phyloP scores from a whole-genome alignment of 2,113 vertebrate genomes.

The Gadus macrocephalus region DNA sequence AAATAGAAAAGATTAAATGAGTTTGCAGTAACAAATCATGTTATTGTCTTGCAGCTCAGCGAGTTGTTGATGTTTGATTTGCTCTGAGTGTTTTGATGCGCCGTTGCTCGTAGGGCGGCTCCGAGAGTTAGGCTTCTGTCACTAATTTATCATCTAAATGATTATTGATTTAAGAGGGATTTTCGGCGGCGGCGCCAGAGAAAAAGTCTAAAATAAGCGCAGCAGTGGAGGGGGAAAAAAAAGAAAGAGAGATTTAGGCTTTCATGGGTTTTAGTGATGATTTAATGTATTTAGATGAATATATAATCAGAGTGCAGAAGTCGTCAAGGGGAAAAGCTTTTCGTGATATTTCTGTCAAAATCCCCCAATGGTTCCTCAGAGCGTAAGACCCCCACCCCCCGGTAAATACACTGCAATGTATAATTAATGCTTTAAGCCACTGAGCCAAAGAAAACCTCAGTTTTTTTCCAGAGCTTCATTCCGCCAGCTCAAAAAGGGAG shows the following conservation, averaged over 20 bases:
- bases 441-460: constrained; percentile 28
- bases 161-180: constrained; percentile 63
- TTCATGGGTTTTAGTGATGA: constrained; percentile 55
- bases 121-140: constrained; percentile 47
- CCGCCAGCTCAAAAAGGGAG: constrained; percentile 28
- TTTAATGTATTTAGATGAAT: constrained; percentile 67
- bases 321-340: constrained; percentile 53
- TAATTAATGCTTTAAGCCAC: constrained; percentile 64
- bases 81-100: constrained; percentile 9
- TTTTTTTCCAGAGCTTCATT: constrained; percentile 48
- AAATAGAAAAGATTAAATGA: background rate
- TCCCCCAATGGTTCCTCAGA: constrained; percentile 56
- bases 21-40: background rate
- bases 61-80: constrained; percentile 9
- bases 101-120: constrained; percentile 34
- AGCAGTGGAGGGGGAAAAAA: constrained; percentile 28
- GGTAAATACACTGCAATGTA: constrained; percentile 53
- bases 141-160: constrained; percentile 68
- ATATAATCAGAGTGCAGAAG: constrained; percentile 51
- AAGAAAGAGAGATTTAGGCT: constrained; percentile 43
- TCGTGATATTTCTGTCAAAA: constrained; percentile 58
- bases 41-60: background rate
- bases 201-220: constrained; percentile 59
- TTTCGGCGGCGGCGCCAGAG: constrained; percentile 31
- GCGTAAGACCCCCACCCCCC: constrained; percentile 52